These are phyloP conservation scores for Zaprionus tsacasi DNA, from an alignment of 1,140 invertebrate species.

Conservation along the genomic window DNA sequence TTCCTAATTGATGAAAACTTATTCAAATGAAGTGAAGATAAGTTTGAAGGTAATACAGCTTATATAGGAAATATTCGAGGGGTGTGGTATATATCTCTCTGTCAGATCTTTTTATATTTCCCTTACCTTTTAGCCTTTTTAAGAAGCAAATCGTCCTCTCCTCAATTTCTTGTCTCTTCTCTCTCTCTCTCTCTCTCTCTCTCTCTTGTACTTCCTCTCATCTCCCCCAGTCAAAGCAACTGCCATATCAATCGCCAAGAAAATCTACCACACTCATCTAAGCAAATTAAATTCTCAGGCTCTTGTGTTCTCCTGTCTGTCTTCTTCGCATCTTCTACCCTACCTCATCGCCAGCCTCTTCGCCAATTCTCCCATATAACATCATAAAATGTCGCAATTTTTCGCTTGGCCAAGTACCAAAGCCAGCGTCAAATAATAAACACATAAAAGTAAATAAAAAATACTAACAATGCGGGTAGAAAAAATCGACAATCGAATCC, in stretches of 20 bases:
- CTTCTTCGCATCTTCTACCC: neutral
- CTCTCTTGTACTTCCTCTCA: neutral
- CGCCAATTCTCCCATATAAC: neutral
- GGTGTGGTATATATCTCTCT: too few species aligned
- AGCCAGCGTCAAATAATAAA: conserved; percentile 57
- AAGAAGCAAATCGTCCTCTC: too few species aligned
- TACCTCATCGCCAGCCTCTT: neutral
- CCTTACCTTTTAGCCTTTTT: too few species aligned
- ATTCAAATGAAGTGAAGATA: neutral
- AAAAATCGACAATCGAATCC: conserved; percentile 46
- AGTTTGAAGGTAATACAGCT: too few species aligned
- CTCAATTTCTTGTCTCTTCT: neutral
- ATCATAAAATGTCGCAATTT: conserved; percentile 65
- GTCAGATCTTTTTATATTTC: too few species aligned
- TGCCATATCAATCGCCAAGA: neutral
- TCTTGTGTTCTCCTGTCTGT: neutral
- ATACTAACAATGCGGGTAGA: conserved; percentile 50
- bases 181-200: too few species aligned
- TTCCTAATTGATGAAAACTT: neutral
- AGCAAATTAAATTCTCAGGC: conserved; percentile 22
- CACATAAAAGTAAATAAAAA: conserved; percentile 63
- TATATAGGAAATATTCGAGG: too few species aligned
- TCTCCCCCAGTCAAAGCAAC: neutral
- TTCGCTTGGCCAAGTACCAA: conserved; percentile 62
- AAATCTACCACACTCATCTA: conserved; percentile 6